phyloP scores from a whole-genome alignment of 2,797 vertebrate species.

The Xenops minutus region DNA sequence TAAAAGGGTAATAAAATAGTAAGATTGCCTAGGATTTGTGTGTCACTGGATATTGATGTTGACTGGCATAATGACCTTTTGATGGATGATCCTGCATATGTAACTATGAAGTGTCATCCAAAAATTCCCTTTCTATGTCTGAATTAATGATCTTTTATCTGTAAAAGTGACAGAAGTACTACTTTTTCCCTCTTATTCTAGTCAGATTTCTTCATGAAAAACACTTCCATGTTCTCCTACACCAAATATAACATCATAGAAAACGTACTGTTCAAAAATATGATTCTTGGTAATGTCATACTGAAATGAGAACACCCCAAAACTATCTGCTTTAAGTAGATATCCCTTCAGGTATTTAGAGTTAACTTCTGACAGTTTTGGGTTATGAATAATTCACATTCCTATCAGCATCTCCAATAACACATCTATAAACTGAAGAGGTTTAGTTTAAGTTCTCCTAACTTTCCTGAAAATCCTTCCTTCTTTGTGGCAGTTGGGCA shows the following conservation, averaged over 20 bases:
- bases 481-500: background rate
- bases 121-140: background rate
- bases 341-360: background rate
- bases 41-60: background rate
- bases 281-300: background rate
- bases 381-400: constrained; percentile 46
- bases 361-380: constrained; percentile 9
- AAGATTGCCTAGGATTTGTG: background rate
- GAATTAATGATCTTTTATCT: background rate
- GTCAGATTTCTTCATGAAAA: background rate
- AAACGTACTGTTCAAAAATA: background rate
- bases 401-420: constrained; percentile 16
- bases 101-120: background rate
- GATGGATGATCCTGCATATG: background rate
- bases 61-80: background rate
- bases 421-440: constrained; percentile 22
- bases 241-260: background rate
- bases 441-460: constrained; percentile 16
- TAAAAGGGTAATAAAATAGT: background rate
- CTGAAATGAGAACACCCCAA: background rate
- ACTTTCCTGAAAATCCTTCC: background rate
- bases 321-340: background rate
- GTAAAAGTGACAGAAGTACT: background rate
- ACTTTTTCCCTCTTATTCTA: background rate
- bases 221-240: background rate